Evolutionary conservation across 2,113 vertebrate species (phyloP), one percentile per base, ranked within the genome.

Genomic region (Oryzias curvinotus): DNA sequence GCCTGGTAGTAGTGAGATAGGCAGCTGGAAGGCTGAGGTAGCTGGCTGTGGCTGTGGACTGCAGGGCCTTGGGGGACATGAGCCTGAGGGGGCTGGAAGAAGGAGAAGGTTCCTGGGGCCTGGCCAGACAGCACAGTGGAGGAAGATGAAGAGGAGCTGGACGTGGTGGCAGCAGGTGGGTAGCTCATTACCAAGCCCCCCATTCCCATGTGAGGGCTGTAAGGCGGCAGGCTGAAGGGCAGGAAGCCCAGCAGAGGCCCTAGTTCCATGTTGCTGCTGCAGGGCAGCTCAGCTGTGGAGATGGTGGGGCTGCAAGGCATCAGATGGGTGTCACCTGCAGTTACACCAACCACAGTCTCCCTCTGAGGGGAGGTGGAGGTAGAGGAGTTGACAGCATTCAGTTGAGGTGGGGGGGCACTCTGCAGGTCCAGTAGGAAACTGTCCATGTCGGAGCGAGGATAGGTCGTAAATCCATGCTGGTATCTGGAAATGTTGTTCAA

Each of bases 1-100:
- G 97, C 94, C 92, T 98, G 97, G 89, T 98, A 97, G 85, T 98
- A 98, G 82, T 96, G 95, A 86, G 97, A 96, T 94, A 98, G 93
- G 30, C 96, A 71, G 84, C 82, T 95, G 74, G 95, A 95, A 70
- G 93, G 91, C 13, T 95, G 94, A 91, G 96, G 93, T 91, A 96
- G 84, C 2, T 96, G 95, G 80, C 95, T 96, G 81, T 89, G 89
- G 81, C 78, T 85, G 68, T 87, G 86, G 65, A 73, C 64, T 15
- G 78, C 84, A 1, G 86, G 70, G 49, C 85, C 81, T 52, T 87
- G 89, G 25, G 82, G 69, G 49, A 73, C 77, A 1, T 83, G 86
- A 63, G 84, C 72, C 73, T 89, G 89, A 7, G 86, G 69, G 58
- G 87, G 68, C 75, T 90, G 89, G 53, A 90, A 84, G 74, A 90